phyloP scores from a whole-genome alignment of 2,888 invertebrate species.

The Cephus pygmeus region DNA sequence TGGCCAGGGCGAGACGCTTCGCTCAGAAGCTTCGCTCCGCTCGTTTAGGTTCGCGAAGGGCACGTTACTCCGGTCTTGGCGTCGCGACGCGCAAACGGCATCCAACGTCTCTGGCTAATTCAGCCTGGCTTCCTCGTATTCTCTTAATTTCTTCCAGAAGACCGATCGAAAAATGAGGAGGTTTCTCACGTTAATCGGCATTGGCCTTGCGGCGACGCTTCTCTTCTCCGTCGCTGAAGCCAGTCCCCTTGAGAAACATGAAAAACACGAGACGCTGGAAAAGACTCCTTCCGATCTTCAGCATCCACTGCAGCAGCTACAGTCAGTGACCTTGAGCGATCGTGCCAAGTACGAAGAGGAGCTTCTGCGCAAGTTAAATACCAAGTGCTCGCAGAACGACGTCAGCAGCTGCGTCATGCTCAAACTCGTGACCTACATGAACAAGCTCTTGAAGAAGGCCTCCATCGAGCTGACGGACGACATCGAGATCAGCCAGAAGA shows the following conservation, averaged over 20 bases:
- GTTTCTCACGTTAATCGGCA: background rate
- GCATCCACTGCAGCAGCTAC: slow-evolving; percentile 14
- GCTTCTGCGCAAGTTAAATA: slow-evolving; percentile 79
- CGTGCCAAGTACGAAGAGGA: slow-evolving; percentile 73
- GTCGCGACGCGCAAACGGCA: too few relatives aligned
- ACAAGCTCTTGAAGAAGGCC: slow-evolving; percentile 82
- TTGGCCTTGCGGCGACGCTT: slow-evolving; percentile 11
- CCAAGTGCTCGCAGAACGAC: slow-evolving; percentile 82
- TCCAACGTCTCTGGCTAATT: too few relatives aligned
- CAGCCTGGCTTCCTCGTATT: too few relatives aligned
- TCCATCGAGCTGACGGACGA: slow-evolving; percentile 82
- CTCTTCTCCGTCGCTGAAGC: slow-evolving; percentile 27
- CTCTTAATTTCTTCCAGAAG: slow-evolving; percentile 1
- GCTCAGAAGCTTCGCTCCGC: slow-evolving; percentile 61
- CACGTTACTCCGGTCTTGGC: background rate
- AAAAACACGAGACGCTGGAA: slow-evolving; percentile 58
- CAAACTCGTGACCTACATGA: slow-evolving; percentile 85
- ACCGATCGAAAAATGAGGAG: slow-evolving; percentile 43
- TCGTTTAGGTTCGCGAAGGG: slow-evolving; percentile 36
- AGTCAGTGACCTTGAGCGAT: slow-evolving; percentile 55
- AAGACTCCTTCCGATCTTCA: slow-evolving; percentile 27
- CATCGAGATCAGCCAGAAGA: slow-evolving; percentile 79
- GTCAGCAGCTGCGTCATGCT: slow-evolving; percentile 85
- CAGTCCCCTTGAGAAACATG: slow-evolving; percentile 59
- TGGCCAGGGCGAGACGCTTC: slow-evolving; percentile 58